Conservation (phyloP, 2,888 invertebrate genomes). For the Archips crataeganus region DNA sequence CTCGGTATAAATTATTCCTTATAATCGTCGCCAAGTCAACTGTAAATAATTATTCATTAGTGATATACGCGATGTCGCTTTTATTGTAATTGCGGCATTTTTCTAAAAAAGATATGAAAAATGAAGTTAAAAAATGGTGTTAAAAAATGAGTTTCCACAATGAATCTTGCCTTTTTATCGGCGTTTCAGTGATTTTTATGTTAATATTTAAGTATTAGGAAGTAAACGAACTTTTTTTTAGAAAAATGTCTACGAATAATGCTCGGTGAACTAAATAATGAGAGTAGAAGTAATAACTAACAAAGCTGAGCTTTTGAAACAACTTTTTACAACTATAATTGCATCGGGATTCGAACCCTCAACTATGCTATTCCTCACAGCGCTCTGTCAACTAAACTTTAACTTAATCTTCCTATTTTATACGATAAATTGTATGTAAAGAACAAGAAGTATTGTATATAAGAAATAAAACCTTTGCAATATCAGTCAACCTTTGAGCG, state of each 20-base stretch:
- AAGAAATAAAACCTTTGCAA: too few relatives aligned
- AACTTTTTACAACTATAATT: not conserved
- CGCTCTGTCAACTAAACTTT: too few relatives aligned
- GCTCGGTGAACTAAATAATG: constrained; percentile 21
- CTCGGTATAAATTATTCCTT: constrained; percentile 21
- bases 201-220: not conserved
- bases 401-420: too few relatives aligned
- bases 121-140: not conserved
- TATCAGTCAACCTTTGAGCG: too few relatives aligned
- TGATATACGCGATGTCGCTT: constrained; percentile 21
- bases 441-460: too few relatives aligned
- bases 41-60: constrained; percentile 37
- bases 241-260: constrained; percentile 2
- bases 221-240: not conserved
- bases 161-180: not conserved
- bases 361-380: too few relatives aligned
- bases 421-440: too few relatives aligned
- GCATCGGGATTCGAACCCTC: too few relatives aligned
- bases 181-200: not conserved
- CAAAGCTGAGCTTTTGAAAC: not conserved
- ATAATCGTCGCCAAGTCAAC: constrained; percentile 25
- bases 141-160: not conserved
- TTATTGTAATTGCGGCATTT: constrained; percentile 7
- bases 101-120: not conserved
- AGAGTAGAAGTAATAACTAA: not conserved